Percentiles rank a stretch among this genome's conserved stretches.
Conservation (phyloP, 2,113 vertebrate genomes). For the Plecturocebus donacophilus region DNA sequence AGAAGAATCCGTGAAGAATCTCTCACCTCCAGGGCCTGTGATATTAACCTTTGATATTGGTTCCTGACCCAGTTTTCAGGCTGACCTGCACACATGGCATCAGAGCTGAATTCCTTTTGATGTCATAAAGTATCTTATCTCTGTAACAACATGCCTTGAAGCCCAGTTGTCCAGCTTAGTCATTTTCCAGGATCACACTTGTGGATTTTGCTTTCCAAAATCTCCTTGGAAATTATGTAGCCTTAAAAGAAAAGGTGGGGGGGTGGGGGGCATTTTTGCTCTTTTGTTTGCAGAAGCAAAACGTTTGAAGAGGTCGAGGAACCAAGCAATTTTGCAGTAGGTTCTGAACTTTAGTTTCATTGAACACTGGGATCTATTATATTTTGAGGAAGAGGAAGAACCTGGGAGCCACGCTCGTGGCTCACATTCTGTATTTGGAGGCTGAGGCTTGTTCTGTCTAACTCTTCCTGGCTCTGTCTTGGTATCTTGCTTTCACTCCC, state of each 20-base stretch:
- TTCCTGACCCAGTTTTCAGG: not conserved
- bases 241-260: not conserved
- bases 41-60: not conserved
- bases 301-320: not conserved
- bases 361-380: not conserved
- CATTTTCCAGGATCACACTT: not conserved
- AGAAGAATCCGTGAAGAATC: not conserved
- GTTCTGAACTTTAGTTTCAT: slow-evolving; percentile 29
- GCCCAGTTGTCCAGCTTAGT: not conserved
- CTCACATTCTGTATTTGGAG: not conserved
- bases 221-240: not conserved
- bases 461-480: not conserved
- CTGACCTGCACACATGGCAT: not conserved
- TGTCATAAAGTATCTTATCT: not conserved
- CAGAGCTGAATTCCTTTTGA: not conserved
- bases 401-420: not conserved
- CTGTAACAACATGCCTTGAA: not conserved
- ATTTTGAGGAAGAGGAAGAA: slow-evolving; percentile 1
- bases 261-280: not conserved
- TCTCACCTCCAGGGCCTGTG: not conserved
- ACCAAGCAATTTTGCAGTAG: not conserved
- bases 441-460: not conserved
- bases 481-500: not conserved
- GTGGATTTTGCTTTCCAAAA: not conserved
- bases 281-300: slow-evolving; percentile 2